Conservation (phyloP, 2,113 vertebrate genomes). For the Cryptomyrus ogoouensis region DNA sequence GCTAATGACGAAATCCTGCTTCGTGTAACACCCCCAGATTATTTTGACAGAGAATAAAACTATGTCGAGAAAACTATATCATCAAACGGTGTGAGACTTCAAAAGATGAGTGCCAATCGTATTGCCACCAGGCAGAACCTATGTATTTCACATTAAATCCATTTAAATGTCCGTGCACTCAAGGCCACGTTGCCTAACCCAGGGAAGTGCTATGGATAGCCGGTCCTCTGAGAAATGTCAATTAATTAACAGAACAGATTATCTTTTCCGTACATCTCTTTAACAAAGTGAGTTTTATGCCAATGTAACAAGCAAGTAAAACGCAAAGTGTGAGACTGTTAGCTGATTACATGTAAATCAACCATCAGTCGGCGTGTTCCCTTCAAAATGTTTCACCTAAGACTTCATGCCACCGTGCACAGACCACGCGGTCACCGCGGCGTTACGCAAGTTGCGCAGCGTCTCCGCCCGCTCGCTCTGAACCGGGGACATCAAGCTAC, state of each 20-base stretch:
- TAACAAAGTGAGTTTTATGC: background rate
- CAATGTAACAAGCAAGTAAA: background rate
- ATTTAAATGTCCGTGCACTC: background rate
- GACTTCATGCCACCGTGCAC: background rate
- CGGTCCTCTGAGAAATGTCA: background rate
- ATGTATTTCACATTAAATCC: background rate
- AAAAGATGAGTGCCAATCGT: background rate
- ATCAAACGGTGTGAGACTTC: background rate
- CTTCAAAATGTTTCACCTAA: background rate
- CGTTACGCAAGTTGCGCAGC: background rate
- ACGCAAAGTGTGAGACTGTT: background rate
- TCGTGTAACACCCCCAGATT: background rate
- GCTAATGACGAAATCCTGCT: background rate
- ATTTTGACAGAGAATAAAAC: background rate
- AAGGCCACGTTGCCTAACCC: background rate
- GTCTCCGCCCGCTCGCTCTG: background rate
- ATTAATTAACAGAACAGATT: background rate
- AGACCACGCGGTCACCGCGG: background rate
- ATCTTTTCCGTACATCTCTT: background rate
- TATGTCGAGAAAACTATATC: background rate
- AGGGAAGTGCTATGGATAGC: background rate
- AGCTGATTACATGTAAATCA: background rate
- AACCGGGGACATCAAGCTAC: background rate
- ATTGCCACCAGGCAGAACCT: background rate
- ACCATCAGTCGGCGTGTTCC: background rate